Evolutionary conservation across 2,888 invertebrate genomes (phyloP), one percentile per base, ranked within the genome.

Genomic region (Archips xylosteana): DNA sequence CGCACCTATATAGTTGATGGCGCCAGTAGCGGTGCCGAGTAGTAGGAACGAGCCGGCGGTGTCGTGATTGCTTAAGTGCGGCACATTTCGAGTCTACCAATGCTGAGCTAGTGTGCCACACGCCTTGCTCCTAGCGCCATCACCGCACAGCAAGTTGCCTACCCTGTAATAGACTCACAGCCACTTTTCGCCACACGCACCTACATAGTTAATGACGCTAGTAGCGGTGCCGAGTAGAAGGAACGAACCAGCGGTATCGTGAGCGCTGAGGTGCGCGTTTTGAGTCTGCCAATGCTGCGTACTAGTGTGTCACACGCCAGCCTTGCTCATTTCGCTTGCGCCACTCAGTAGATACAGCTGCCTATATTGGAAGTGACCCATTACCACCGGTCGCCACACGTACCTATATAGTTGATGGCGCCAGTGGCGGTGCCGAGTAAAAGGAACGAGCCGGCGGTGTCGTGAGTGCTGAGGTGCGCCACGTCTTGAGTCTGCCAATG

Each of bases 231-330:
- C 99, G 0, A 99, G 95, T 49, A 99, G 92, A 2, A 99, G 95
- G 88, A 99, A 99, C 0, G 98, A 99, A 0, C 99, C 99, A 34
- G 99, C 99, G 0, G 99, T 99, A 89, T 99, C 99, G 87, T 98
- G 98, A 0, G 99, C 99, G 9, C 98, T 97, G 73, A 99, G 98
- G 2, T 99, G 98, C 23, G 98, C 97, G 90, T 99, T 99, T 88
- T 99, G 99, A 57, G 98, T 93, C 95, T 99, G 99, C 99, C 99
- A 99, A 90, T 99, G 99, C 84, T 99, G 99, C 0, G 99, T 99
- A 97, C 99, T 99, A 0, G 99, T 98, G 90, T 99, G 99, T 99
- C 99, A 99, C n/a, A 99, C 99, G 99, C 98, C n/a, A n/a, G n/a
- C n/a, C 92, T 99, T 99, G 77, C 92, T 92, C 10, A n/a, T n/a